Conservation (phyloP, 2,797 vertebrate genomes). For the Nannoperca obscura region DNA sequence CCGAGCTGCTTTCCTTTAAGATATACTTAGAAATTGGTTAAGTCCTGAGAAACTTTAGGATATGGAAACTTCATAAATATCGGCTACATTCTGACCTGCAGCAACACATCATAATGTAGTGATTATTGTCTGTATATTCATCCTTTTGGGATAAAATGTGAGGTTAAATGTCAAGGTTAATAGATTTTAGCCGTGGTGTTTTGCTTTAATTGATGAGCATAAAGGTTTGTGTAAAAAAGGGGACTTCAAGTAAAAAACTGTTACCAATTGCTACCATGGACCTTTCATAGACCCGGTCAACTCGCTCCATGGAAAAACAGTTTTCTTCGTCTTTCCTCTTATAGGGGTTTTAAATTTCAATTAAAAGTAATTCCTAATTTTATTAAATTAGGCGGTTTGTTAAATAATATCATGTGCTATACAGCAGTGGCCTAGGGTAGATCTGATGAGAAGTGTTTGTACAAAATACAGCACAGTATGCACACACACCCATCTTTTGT, state of each 20-base stretch:
- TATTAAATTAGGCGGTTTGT: background rate
- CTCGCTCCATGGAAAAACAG: background rate
- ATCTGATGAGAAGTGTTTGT: slow-evolving; percentile 28
- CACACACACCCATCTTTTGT: slow-evolving; percentile 21
- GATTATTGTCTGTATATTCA: background rate
- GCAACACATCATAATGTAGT: slow-evolving; percentile 14
- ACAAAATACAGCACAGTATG: slow-evolving; percentile 3
- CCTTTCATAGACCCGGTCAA: background rate
- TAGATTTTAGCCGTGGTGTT: background rate
- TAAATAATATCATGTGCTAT: background rate
- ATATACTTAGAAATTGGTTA: background rate
- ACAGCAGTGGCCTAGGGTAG: slow-evolving; percentile 1
- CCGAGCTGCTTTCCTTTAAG: background rate
- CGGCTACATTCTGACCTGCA: slow-evolving; percentile 53
- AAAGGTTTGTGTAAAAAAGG: background rate
- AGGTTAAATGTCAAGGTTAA: background rate
- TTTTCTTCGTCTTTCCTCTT: background rate
- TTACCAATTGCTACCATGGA: background rate
- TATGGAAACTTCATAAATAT: slow-evolving; percentile 60
- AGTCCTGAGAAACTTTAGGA: slow-evolving; percentile 29
- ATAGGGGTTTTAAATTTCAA: background rate
- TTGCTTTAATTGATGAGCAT: background rate
- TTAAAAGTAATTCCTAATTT: background rate
- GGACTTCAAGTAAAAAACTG: background rate
- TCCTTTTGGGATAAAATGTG: background rate